These are phyloP conservation scores for Oxystoma pomonae DNA, from an alignment of 2,888 invertebrate genomes.

Conservation along the genomic window DNA sequence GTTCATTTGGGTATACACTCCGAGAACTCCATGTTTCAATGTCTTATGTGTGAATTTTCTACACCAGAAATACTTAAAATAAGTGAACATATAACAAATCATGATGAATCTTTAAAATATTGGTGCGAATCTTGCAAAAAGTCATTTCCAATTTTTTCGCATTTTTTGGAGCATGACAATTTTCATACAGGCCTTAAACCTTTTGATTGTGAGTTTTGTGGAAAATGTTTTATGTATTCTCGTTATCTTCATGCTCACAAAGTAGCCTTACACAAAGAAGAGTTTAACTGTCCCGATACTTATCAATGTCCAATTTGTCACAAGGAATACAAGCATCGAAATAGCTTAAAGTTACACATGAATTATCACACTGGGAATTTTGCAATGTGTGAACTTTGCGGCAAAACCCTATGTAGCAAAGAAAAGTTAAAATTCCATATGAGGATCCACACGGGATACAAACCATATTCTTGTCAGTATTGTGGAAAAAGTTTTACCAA, in stretches of 20 bases:
- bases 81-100: conserved; percentile 40
- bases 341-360: conserved; percentile 46
- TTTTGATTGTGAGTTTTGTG: conserved; percentile 53
- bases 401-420: conserved; percentile 52
- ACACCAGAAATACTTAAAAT: conserved; percentile 41
- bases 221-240: conserved; percentile 50
- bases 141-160: conserved; percentile 53
- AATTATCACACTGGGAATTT: conserved; percentile 51
- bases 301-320: conserved; percentile 47
- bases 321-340: conserved; percentile 45
- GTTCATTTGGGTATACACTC: conserved; percentile 43
- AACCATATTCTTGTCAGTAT: conserved; percentile 42
- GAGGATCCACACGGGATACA: conserved; percentile 43
- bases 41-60: conserved; percentile 42
- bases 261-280: conserved; percentile 41
- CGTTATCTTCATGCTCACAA: conserved; percentile 44
- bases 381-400: conserved; percentile 57
- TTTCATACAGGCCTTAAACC: conserved; percentile 55
- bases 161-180: conserved; percentile 57
- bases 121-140: conserved; percentile 54
- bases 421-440: conserved; percentile 52
- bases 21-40: conserved; percentile 39
- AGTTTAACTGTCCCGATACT: conserved; percentile 34
- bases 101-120: conserved; percentile 47
- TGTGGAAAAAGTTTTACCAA: conserved; percentile 46